These are phyloP conservation scores for Emmelina monodactyla DNA, from an alignment of 2,888 invertebrate species.

Conservation along the genomic window DNA sequence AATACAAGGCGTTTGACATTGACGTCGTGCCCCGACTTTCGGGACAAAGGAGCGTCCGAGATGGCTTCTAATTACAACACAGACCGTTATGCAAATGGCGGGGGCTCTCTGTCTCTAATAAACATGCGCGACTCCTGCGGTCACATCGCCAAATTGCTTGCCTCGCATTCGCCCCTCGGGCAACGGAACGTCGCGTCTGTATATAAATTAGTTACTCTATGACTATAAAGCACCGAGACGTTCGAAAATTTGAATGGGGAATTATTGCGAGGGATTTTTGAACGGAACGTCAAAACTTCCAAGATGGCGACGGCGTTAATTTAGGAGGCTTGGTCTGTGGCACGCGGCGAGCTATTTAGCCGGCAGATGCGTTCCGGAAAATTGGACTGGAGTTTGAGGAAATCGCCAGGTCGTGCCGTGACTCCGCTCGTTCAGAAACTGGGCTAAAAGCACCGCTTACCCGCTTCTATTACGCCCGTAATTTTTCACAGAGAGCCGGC, in stretches of 20 bases:
- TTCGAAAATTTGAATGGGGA: neutral
- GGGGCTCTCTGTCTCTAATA: conserved; percentile 57
- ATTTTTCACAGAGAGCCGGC: conserved; percentile 43
- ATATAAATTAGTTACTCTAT: conserved; percentile 1
- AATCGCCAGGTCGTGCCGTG: conserved; percentile 43
- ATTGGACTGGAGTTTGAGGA: conserved; percentile 36
- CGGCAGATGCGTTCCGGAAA: conserved; percentile 39
- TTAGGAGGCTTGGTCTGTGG: conserved; percentile 7
- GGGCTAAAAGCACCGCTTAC: conserved; percentile 44
- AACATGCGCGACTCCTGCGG: conserved; percentile 60
- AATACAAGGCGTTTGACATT: conserved; percentile 53
- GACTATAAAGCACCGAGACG: neutral
- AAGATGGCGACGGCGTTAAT: conserved; percentile 9
- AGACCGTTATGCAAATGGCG: conserved; percentile 63
- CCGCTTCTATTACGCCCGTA: conserved; percentile 24
- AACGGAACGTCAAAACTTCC: conserved; percentile 6
- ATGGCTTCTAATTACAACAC: conserved; percentile 65
- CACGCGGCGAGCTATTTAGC: conserved; percentile 31
- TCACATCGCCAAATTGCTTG: conserved; percentile 54
- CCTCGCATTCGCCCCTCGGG: conserved; percentile 28
- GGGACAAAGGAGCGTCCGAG: conserved; percentile 58
- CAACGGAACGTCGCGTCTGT: conserved; percentile 9
- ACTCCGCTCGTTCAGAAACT: conserved; percentile 37
- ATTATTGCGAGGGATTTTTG: conserved; percentile 1
- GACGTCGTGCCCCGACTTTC: conserved; percentile 32